Percentiles rank a stretch among this genome's conserved stretches.
Evolutionary conservation across 2,797 vertebrate genomes (phyloP).

Genomic region (Tapirus indicus): DNA sequence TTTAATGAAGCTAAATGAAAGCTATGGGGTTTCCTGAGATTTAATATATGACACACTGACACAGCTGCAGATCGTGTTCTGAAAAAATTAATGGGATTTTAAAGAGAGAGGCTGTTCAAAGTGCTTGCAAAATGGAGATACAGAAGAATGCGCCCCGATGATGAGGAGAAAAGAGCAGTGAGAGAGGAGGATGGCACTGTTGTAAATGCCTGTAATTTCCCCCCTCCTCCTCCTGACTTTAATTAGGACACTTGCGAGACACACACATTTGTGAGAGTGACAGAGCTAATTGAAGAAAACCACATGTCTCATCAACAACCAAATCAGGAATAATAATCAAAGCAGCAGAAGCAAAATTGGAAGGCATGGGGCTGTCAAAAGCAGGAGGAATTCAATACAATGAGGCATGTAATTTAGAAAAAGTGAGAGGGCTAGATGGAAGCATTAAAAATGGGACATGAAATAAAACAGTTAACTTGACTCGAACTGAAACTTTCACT

Average conservation of each 20-base stretch:
- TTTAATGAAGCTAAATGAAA: slow-evolving; percentile 76
- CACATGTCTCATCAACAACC: slow-evolving; percentile 82
- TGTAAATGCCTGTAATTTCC: slow-evolving; percentile 69
- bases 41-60: slow-evolving; percentile 68
- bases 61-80: slow-evolving; percentile 69
- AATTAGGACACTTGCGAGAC: slow-evolving; percentile 82
- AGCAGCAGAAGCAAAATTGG: slow-evolving; percentile 80
- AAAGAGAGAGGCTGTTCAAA: slow-evolving; percentile 79
- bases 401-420: slow-evolving; percentile 80
- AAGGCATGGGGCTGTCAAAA: slow-evolving; percentile 77
- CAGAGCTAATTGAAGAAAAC: slow-evolving; percentile 85
- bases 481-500: slow-evolving; percentile 64
- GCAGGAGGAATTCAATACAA: slow-evolving; percentile 79
- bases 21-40: slow-evolving; percentile 59
- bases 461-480: slow-evolving; percentile 76
- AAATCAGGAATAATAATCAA: slow-evolving; percentile 82
- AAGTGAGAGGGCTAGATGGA: slow-evolving; percentile 60
- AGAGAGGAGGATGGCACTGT: slow-evolving; percentile 64
- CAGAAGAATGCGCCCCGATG: slow-evolving; percentile 57
- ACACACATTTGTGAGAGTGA: slow-evolving; percentile 78
- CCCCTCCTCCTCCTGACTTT: slow-evolving; percentile 74
- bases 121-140: slow-evolving; percentile 81
- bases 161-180: slow-evolving; percentile 61
- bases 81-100: slow-evolving; percentile 83
- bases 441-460: slow-evolving; percentile 69